Base-by-base conservation (phyloP, 2,888 invertebrate species). In the Pollenia amentaria region DNA sequence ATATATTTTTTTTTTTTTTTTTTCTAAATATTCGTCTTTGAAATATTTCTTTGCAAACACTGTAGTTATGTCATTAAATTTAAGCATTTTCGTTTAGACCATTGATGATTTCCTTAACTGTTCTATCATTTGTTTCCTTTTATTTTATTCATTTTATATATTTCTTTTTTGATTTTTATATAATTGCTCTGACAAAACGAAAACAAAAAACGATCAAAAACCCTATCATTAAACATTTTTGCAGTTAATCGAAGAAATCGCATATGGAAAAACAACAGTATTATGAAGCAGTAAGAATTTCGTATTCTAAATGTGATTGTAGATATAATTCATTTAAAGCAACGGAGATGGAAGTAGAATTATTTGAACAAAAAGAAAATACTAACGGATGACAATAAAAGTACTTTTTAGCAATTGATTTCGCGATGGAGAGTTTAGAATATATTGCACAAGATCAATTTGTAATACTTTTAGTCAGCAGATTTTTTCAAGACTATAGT, bases 11-110 rank as follows among this genome's bases (percentile, higher is more conserved):
- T 18, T 57, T 29, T 72, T 46, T 14, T 1, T 16, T n/a, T 14
- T 1, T 44, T 14, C 16, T 4, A 21, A 14, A 29, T 53, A 16
- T 38, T 44, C 16, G 44, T 8, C 11, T 21, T 53, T 76, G 18
- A 62, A 76, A 72, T 80, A 84, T 80, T 80, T 80, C n/a, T 46
- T 48, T 69, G 69, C 81, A 75, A 29, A 84, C 87, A 87, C 88
- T 84, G 80, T 88, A 65, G 75, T 92, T 92, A 92, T 92, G 92
- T 92, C 92, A 92, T 92, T 92, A 92, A 92, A 91, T 91, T 92
- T 92, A 92, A 92, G 92, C 90, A 91, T 92, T 92, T 92, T 92
- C 92, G 92, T 92, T 92, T 92, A 92, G 90, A 89, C 90, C 90
- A 91, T 90, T 92, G 90, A 90, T 83, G 69, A 42, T 73, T 83